Conservation (phyloP, 2,888 invertebrate genomes). For the Willowsia nigromaculata region DNA sequence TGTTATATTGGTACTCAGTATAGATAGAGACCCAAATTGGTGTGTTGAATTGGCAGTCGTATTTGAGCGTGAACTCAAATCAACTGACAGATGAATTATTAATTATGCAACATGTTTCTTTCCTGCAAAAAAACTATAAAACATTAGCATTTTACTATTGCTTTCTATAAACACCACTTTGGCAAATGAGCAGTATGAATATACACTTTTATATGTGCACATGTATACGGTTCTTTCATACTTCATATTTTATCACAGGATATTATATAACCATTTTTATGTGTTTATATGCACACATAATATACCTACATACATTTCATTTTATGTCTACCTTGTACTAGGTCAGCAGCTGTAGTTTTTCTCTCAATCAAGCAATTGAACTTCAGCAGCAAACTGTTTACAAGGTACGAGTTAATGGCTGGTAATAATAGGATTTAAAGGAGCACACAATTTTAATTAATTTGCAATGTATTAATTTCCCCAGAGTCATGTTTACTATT, state of each 20-base stretch:
- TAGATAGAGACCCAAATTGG: neutral
- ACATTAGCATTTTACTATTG: too few species aligned
- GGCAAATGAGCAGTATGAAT: too few species aligned
- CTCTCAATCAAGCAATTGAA: constrained; percentile 30
- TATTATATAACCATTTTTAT: neutral
- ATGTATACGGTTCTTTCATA: too few species aligned
- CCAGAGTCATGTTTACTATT: constrained; percentile 18
- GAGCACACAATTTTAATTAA: constrained; percentile 32
- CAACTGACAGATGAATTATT: constrained; percentile 53
- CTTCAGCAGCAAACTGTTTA: neutral
- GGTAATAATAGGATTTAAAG: constrained; percentile 38
- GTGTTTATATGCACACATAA: neutral
- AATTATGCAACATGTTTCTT: constrained; percentile 33
- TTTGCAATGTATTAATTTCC: constrained; percentile 42
- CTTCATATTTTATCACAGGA: too few species aligned
- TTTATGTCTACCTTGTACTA: constrained; percentile 35
- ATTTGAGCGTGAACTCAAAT: constrained; percentile 41
- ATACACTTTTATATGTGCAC: too few species aligned
- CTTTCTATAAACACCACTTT: too few species aligned
- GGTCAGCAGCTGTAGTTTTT: constrained; percentile 11
- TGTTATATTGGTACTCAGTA: neutral
- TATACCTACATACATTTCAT: neutral
- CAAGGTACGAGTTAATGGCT: constrained; percentile 1
- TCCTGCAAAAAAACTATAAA: too few species aligned
- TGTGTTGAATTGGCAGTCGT: constrained; percentile 29